Base-by-base conservation (phyloP, 2,113 vertebrate species). In the Microcebus griseorufus region DNA sequence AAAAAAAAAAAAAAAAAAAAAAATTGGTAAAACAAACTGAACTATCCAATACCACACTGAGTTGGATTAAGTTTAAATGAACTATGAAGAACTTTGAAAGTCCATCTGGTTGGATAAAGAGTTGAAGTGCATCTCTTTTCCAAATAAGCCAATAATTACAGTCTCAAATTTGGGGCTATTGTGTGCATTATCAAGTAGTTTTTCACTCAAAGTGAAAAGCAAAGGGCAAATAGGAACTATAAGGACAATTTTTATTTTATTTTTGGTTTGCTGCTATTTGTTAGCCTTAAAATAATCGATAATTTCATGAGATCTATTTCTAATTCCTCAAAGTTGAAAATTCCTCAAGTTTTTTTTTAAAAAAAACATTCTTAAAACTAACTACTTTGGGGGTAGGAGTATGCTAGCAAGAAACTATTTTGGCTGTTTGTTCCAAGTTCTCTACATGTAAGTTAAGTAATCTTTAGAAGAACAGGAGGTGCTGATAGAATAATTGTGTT, bases 401-500 rank as follows among this genome's bases (percentile, higher is more conserved):
- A 72, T 60, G 9, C 17, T 84, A 93, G 67, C 37, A 88, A 91
- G 82, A 94, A 70, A 88, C 51, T 89, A 58, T 96, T 97, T 96
- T 29, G 91, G 93, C 90, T 96, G 73, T 97, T 96, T 92, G 81
- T 53, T 96, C 34, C 32, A 90, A 80, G 58, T 93, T 93, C 29
- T 96, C 97, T 92, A 48, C 92, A 98, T 97, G 97, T 98, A 98
- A 98, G 94, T 97, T 88, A 97, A 98, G 97, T 93, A 90, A 98
- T 98, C 97, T 98, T 97, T 88, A 98, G 98, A 98, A 98, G 97
- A 98, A 98, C 97, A 98, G 97, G 97, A 99, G 98, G 98, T 98
- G 98, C 98, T 98, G 98, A 98, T 98, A 96, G 97, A 98, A 92
- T 98, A 98, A 98, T 98, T 98, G 98, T 98, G 98, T 98, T 99